Evolutionary conservation across 2,797 vertebrate species (phyloP).

Genomic region (Enteromius anoplus): DNA sequence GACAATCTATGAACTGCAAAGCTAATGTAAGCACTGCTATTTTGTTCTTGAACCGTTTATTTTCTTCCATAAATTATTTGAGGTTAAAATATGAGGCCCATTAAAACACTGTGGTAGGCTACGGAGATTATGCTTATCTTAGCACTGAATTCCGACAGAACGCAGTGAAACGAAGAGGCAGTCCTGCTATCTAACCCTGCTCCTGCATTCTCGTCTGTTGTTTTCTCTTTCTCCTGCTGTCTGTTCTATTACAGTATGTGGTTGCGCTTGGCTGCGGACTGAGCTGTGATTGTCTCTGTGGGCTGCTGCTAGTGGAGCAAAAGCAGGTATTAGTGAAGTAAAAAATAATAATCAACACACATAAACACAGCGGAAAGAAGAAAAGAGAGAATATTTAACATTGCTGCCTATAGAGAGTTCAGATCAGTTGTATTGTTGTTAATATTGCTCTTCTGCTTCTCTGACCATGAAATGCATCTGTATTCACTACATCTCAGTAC

Average conservation of each 20-base stretch:
- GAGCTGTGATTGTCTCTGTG: slow-evolving; percentile 43
- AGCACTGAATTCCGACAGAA: neutral
- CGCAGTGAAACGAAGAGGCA: slow-evolving; percentile 16
- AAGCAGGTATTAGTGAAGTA: slow-evolving; percentile 27
- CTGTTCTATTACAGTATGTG: slow-evolving; percentile 19
- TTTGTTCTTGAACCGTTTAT: neutral
- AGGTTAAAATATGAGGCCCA: neutral
- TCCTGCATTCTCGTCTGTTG: slow-evolving; percentile 18
- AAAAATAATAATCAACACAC: slow-evolving; percentile 16
- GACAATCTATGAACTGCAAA: neutral
- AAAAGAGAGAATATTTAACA: slow-evolving; percentile 27
- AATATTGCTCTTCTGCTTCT: slow-evolving; percentile 10
- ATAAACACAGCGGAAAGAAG: slow-evolving; percentile 3
- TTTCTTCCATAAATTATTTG: neutral
- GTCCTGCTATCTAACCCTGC: neutral
- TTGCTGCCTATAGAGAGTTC: neutral
- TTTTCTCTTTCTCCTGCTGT: slow-evolving; percentile 32
- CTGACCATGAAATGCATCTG: neutral
- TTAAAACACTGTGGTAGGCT: slow-evolving; percentile 15
- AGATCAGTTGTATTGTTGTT: neutral
- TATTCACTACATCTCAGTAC: neutral
- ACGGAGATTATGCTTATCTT: slow-evolving; percentile 6
- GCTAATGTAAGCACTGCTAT: neutral
- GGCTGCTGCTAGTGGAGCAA: slow-evolving; percentile 11
- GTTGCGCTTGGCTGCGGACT: slow-evolving; percentile 37